These are phyloP conservation scores for Venusia cambrica DNA, from an alignment of 2,888 invertebrate genomes.

Conservation along the genomic window DNA sequence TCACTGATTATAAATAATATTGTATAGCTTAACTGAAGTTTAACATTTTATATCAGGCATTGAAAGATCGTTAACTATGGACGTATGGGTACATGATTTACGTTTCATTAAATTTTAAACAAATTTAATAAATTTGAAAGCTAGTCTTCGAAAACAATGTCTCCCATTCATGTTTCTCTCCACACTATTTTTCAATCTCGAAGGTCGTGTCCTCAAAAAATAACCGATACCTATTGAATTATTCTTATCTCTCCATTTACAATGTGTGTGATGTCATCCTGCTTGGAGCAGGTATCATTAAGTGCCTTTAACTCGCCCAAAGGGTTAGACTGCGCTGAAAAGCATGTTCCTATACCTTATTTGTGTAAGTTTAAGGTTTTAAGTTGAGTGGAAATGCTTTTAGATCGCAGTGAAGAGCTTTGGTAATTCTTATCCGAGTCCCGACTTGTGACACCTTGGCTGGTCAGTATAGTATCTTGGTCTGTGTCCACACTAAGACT, in stretches of 20 bases:
- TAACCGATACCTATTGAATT: slow-evolving; percentile 55
- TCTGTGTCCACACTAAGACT: slow-evolving; percentile 41
- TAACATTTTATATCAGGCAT: too few species aligned
- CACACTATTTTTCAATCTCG: slow-evolving; percentile 30
- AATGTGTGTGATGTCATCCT: slow-evolving; percentile 62
- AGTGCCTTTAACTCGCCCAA: slow-evolving; percentile 49
- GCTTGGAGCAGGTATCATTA: slow-evolving; percentile 59
- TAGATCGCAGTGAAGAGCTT: slow-evolving; percentile 12
- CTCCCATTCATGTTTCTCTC: slow-evolving; percentile 18
- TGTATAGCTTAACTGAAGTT: too few species aligned
- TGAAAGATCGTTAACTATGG: too few species aligned
- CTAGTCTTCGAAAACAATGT: slow-evolving; percentile 10
- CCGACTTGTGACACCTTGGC: slow-evolving; percentile 57
- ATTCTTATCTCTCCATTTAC: slow-evolving; percentile 59
- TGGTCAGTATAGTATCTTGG: slow-evolving; percentile 41
- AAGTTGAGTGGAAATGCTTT: slow-evolving; percentile 13
- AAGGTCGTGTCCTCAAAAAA: slow-evolving; percentile 49
- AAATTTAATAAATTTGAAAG: background rate
- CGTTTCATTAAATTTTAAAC: too few species aligned
- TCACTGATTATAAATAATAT: too few species aligned
- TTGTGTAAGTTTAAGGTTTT: slow-evolving; percentile 12
- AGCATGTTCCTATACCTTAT: slow-evolving; percentile 8
- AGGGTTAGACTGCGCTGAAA: slow-evolving; percentile 12
- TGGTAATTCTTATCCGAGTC: slow-evolving; percentile 52
- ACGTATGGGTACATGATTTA: too few species aligned